Conservation (phyloP, 2,888 invertebrate genomes). For the Melolontha melolontha region DNA sequence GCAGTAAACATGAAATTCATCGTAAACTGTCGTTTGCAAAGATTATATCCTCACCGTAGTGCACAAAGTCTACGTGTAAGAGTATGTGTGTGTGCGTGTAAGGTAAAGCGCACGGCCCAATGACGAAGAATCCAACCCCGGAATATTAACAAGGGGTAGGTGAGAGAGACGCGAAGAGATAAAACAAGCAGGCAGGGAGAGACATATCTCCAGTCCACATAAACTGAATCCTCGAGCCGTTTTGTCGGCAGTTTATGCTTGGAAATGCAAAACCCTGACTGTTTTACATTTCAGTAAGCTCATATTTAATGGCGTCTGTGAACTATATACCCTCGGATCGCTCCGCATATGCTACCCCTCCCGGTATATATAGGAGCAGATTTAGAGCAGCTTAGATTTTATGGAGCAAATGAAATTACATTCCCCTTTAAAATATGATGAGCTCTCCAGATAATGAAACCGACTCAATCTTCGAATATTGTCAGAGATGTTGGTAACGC, state of each 20-base stretch:
- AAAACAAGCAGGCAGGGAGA: slow-evolving; percentile 44
- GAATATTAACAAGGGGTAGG: slow-evolving; percentile 58
- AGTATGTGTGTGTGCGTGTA: slow-evolving; percentile 45
- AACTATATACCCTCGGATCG: slow-evolving; percentile 64
- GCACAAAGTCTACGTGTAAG: too few relatives aligned
- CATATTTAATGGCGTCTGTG: slow-evolving; percentile 68
- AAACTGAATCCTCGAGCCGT: slow-evolving; percentile 66
- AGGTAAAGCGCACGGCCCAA: slow-evolving; percentile 50
- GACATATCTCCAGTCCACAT: slow-evolving; percentile 59
- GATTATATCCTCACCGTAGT: slow-evolving; percentile 56
- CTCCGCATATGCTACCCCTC: slow-evolving; percentile 64
- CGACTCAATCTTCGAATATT: slow-evolving; percentile 60
- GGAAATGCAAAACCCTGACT: slow-evolving; percentile 67
- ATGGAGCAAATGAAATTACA: slow-evolving; percentile 68
- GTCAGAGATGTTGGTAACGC: slow-evolving; percentile 14
- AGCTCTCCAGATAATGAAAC: slow-evolving; percentile 68
- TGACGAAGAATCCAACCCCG: slow-evolving; percentile 51
- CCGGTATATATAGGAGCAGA: slow-evolving; percentile 57
- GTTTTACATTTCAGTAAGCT: slow-evolving; percentile 69
- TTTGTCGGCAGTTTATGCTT: slow-evolving; percentile 67
- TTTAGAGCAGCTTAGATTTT: slow-evolving; percentile 67
- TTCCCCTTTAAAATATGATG: slow-evolving; percentile 68
- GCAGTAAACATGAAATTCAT: slow-evolving; percentile 63
- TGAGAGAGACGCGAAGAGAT: slow-evolving; percentile 42
- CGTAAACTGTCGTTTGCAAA: slow-evolving; percentile 57